Conservation (phyloP, 2,888 invertebrate genomes). For the Drosophila kokeensis region DNA sequence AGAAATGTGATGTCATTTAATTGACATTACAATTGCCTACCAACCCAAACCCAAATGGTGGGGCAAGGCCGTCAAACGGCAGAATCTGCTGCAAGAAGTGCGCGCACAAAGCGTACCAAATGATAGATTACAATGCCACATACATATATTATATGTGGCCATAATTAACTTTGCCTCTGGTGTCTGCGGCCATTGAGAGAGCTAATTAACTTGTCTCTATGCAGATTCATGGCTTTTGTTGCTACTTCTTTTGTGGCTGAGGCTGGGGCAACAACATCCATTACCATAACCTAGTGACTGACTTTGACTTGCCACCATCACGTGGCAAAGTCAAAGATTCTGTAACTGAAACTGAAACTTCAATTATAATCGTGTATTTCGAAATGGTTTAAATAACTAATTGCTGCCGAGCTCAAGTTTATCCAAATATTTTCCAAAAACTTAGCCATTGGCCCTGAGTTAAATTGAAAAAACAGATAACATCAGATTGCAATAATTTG, state of each 20-base stretch:
- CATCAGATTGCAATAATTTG: slow-evolving; percentile 30
- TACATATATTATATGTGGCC: slow-evolving; percentile 40
- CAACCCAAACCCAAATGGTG: neutral
- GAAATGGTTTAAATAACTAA: slow-evolving; percentile 51
- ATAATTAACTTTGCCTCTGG: slow-evolving; percentile 63
- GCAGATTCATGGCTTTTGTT: slow-evolving; percentile 20
- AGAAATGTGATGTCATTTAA: slow-evolving; percentile 67
- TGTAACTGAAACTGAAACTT: slow-evolving; percentile 10
- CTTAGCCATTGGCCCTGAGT: slow-evolving; percentile 38
- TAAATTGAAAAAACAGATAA: slow-evolving; percentile 28
- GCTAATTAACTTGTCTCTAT: slow-evolving; percentile 69
- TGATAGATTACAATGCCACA: slow-evolving; percentile 71
- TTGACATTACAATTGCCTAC: slow-evolving; percentile 55
- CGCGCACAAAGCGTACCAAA: slow-evolving; percentile 70
- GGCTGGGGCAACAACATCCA: slow-evolving; percentile 36
- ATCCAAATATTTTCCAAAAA: slow-evolving; percentile 64
- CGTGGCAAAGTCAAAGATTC: slow-evolving; percentile 53
- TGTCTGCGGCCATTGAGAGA: slow-evolving; percentile 29
- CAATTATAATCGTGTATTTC: slow-evolving; percentile 42
- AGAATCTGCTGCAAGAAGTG: slow-evolving; percentile 68
- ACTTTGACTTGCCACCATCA: slow-evolving; percentile 55
- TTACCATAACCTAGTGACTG: slow-evolving; percentile 73
- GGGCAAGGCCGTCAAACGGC: slow-evolving; percentile 47
- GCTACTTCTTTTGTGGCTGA: neutral
- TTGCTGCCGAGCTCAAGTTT: slow-evolving; percentile 59